Percentiles rank a stretch among this genome's conserved stretches.
These are phyloP conservation scores for Tryphoninae sp. DNA, from an alignment of 2,888 invertebrate genomes.

Conservation along the genomic window DNA sequence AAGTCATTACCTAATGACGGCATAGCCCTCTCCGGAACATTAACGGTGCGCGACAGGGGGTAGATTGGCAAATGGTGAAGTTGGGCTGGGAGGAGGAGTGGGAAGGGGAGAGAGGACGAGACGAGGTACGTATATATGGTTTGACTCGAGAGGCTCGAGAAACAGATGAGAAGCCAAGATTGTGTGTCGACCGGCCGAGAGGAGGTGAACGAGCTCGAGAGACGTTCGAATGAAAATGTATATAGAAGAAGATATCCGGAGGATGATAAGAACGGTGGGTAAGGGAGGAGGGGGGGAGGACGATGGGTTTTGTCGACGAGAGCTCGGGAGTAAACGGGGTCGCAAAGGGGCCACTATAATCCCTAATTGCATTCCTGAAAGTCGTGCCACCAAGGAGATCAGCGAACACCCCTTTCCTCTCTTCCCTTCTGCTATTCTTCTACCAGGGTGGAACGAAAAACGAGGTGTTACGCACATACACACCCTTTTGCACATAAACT, in stretches of 20 bases:
- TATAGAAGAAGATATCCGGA: slow-evolving; percentile 50
- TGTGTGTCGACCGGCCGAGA: slow-evolving; percentile 7
- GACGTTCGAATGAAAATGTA: slow-evolving; percentile 13
- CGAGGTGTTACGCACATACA: slow-evolving; percentile 43
- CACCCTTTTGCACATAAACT: neutral
- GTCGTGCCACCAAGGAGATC: slow-evolving; percentile 58
- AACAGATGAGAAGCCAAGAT: slow-evolving; percentile 22
- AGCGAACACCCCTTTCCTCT: slow-evolving; percentile 42
- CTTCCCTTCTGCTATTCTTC: neutral
- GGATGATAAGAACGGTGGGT: slow-evolving; percentile 20
- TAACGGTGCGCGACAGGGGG: slow-evolving; percentile 20
- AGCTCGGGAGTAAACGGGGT: slow-evolving; percentile 46
- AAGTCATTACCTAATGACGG: slow-evolving; percentile 67
- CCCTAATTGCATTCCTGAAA: slow-evolving; percentile 75
- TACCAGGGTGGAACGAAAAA: slow-evolving; percentile 42
- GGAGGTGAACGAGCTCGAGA: slow-evolving; percentile 26
- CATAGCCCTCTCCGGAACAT: slow-evolving; percentile 51
- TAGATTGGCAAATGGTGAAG: neutral
- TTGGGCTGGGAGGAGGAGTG: no score
- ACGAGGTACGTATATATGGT: slow-evolving; percentile 44
- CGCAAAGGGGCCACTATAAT: slow-evolving; percentile 39
- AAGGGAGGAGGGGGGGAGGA: neutral
- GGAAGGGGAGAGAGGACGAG: slow-evolving; percentile 36
- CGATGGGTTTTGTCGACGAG: slow-evolving; percentile 41
- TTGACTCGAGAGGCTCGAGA: slow-evolving; percentile 1